These are phyloP conservation scores for Stegostoma tigrinum DNA, from an alignment of 2,113 vertebrate species.

Conservation along the genomic window DNA sequence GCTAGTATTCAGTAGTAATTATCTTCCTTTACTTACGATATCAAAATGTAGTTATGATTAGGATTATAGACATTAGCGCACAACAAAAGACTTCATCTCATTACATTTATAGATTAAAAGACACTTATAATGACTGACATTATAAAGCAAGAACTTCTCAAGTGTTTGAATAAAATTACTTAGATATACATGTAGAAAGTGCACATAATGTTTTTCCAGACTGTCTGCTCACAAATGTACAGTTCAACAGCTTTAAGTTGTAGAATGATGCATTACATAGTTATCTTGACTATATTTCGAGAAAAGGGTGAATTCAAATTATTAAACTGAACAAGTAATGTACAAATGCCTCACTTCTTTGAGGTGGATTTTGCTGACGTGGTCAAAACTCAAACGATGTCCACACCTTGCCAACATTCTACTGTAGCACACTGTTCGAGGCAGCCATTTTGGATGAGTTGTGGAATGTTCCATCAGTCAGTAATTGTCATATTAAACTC, in stretches of 20 bases:
- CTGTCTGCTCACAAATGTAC: background rate
- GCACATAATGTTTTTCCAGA: background rate
- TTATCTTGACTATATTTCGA: background rate
- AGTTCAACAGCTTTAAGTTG: background rate
- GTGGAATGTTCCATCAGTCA: background rate
- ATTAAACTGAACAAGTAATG: background rate
- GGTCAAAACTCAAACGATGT: background rate
- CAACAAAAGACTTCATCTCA: background rate
- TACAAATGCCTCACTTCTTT: background rate
- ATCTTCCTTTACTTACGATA: background rate
- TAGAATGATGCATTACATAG: background rate
- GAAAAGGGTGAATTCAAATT: background rate
- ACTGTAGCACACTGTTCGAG: background rate
- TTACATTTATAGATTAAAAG: background rate
- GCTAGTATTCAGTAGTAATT: background rate
- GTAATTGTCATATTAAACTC: background rate
- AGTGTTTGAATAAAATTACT: background rate
- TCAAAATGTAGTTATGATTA: background rate
- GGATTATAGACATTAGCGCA: background rate
- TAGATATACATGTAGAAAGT: background rate
- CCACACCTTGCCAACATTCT: background rate
- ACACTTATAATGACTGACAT: background rate
- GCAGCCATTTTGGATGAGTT: background rate
- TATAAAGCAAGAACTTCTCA: background rate
- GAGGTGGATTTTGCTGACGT: background rate